A percentile compares a stretch with the other conserved stretches of the same genome.
Evolutionary conservation across 2,797 vertebrate genomes (phyloP).

Genomic region (Pangasius larnaudii): DNA sequence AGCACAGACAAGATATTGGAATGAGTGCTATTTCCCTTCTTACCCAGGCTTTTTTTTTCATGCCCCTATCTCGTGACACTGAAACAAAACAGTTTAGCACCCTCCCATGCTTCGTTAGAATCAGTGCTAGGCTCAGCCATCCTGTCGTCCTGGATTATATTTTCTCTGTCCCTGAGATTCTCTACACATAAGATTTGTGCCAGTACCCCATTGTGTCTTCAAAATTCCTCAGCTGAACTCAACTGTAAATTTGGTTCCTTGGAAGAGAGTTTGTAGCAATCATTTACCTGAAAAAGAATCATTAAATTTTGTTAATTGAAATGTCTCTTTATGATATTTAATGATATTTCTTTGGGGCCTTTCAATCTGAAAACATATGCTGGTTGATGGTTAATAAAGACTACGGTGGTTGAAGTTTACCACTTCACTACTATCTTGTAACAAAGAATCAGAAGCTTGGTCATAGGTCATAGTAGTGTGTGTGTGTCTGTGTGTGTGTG

Average conservation of each 20-base stretch:
- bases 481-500: not conserved
- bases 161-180: not conserved
- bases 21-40: constrained; percentile 14
- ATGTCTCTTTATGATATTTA: not conserved
- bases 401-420: not conserved
- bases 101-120: constrained; percentile 3
- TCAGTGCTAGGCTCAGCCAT: not conserved
- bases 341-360: not conserved
- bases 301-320: not conserved
- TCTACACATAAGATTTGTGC: not conserved
- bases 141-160: not conserved
- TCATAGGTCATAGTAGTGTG: not conserved
- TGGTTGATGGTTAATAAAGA: not conserved
- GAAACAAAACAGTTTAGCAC: constrained; percentile 13
- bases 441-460: not conserved
- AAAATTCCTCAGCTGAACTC: not conserved
- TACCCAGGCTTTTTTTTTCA: not conserved
- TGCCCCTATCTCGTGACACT: constrained; percentile 17
- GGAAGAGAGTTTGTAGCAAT: not conserved
- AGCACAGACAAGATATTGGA: not conserved
- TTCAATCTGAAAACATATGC: not conserved
- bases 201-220: constrained; percentile 1
- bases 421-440: not conserved
- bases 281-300: not conserved
- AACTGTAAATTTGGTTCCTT: not conserved